phyloP scores from a whole-genome alignment of 1,140 invertebrate genomes.

The Hycleus cichorii region DNA sequence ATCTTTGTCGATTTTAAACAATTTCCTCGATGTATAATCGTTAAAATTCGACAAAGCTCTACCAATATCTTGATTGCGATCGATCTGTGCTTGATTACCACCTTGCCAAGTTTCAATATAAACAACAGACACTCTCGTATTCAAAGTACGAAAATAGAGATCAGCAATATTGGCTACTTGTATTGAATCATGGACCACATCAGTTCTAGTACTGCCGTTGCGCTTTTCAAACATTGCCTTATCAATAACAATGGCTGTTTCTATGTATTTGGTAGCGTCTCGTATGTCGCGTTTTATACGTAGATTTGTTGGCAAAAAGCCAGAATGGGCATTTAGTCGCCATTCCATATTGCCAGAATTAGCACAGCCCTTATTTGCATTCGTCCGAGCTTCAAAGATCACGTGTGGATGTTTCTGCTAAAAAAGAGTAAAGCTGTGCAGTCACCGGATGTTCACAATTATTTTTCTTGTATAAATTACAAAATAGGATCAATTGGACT shows the following conservation, averaged over 20 bases:
- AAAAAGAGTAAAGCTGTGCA: slow-evolving; percentile 55
- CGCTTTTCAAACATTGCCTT: slow-evolving; percentile 90
- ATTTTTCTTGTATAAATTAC: too few species aligned
- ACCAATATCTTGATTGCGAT: slow-evolving; percentile 76
- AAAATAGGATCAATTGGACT: too few species aligned
- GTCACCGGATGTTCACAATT: slow-evolving; percentile 33
- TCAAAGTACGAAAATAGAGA: slow-evolving; percentile 72
- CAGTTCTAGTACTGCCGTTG: slow-evolving; percentile 78
- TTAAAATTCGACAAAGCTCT: slow-evolving; percentile 82
- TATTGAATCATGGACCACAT: slow-evolving; percentile 90
- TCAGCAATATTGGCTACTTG: slow-evolving; percentile 96
- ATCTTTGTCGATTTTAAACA: slow-evolving; percentile 78
- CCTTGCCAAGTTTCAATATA: slow-evolving; percentile 95
- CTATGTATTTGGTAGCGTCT: slow-evolving; percentile 85
- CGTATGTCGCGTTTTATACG: slow-evolving; percentile 65
- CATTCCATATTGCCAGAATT: slow-evolving; percentile 72
- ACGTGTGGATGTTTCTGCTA: slow-evolving; percentile 94
- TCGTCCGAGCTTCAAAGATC: slow-evolving; percentile 84
- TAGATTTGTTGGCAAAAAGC: slow-evolving; percentile 25
- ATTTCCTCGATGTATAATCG: slow-evolving; percentile 74
- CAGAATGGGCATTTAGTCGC: slow-evolving; percentile 54
- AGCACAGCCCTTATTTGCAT: slow-evolving; percentile 80
- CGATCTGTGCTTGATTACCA: slow-evolving; percentile 73
- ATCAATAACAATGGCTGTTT: slow-evolving; percentile 85
- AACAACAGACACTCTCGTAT: slow-evolving; percentile 86